Conservation (phyloP, 1,140 invertebrate species). For the Hylaeus volcanicus region DNA sequence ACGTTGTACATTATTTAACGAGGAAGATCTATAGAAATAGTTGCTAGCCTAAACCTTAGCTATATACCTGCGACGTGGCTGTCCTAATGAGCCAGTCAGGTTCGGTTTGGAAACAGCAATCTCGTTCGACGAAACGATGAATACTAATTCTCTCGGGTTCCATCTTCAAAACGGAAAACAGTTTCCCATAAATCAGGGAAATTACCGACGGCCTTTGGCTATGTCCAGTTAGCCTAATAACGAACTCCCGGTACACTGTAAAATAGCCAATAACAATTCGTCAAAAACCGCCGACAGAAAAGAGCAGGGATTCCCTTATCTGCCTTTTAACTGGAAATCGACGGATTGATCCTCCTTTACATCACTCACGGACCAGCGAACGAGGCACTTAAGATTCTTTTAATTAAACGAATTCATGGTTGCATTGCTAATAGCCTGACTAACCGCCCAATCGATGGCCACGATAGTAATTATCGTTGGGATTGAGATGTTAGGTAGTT, state of each 20-base stretch:
- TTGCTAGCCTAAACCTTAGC: not conserved
- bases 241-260: not conserved
- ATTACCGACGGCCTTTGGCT: conserved; percentile 5
- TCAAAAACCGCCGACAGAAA: not conserved
- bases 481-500: too few relatives aligned
- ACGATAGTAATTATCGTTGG: conserved; percentile 22
- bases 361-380: not conserved
- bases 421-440: conserved; percentile 11
- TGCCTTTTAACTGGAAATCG: not conserved
- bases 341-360: not conserved
- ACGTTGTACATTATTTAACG: too few relatives aligned
- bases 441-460: conserved; percentile 3
- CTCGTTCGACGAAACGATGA: conserved; percentile 36
- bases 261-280: conserved; percentile 24
- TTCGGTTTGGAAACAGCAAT: conserved; percentile 23
- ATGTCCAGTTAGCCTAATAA: conserved; percentile 9
- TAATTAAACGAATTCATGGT: conserved; percentile 30
- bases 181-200: conserved; percentile 49
- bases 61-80: too few relatives aligned
- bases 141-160: conserved; percentile 47
- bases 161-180: not conserved
- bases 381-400: not conserved
- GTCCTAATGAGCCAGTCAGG: conserved; percentile 43
- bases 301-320: conserved; percentile 12
- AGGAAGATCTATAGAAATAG: conserved; percentile 20